Percentiles rank a stretch among this genome's conserved stretches.
Evolutionary conservation across 1,140 invertebrate species (phyloP).

Genomic region (Drosophila fuyamai): DNA sequence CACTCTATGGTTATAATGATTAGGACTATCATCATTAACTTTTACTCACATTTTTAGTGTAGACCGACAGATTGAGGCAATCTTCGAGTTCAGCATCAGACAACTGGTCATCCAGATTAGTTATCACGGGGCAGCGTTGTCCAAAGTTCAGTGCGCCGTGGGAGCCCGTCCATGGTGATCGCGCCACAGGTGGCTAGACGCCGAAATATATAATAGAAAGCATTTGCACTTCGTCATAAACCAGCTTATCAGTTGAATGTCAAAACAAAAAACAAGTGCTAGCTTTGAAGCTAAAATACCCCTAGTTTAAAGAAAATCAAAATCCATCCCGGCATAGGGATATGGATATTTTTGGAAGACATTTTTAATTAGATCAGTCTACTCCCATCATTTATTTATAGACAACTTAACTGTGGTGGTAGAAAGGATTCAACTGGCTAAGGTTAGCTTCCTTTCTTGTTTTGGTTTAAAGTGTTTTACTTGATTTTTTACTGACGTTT

Average conservation of each 20-base stretch:
- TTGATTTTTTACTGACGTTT: neutral
- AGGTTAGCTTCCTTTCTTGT: too few species aligned
- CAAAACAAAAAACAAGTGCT: conserved; percentile 5
- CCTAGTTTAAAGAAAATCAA: neutral
- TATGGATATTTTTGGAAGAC: too few species aligned
- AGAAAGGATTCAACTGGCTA: too few species aligned
- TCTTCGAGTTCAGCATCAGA: conserved; percentile 74
- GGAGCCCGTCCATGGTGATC: conserved; percentile 59
- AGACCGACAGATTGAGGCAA: conserved; percentile 78
- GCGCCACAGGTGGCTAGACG: conserved; percentile 61
- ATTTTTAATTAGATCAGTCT: too few species aligned
- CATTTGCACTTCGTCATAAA: conserved; percentile 18
- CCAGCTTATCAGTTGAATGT: conserved; percentile 38
- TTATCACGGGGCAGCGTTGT: conserved; percentile 79
- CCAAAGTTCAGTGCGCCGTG: conserved; percentile 67
- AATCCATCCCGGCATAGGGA: too few species aligned
- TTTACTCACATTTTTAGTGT: conserved; percentile 77
- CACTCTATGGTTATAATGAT: neutral
- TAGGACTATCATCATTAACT: too few species aligned
- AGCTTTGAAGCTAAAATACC: neutral
- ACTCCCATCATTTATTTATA: too few species aligned
- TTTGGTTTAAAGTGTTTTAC: neutral
- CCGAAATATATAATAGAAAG: conserved; percentile 8
- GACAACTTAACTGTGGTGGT: too few species aligned
- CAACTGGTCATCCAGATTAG: conserved; percentile 43